Evolutionary conservation across 2,797 vertebrate species (phyloP).

Genomic region (Dipus sagitta): DNA sequence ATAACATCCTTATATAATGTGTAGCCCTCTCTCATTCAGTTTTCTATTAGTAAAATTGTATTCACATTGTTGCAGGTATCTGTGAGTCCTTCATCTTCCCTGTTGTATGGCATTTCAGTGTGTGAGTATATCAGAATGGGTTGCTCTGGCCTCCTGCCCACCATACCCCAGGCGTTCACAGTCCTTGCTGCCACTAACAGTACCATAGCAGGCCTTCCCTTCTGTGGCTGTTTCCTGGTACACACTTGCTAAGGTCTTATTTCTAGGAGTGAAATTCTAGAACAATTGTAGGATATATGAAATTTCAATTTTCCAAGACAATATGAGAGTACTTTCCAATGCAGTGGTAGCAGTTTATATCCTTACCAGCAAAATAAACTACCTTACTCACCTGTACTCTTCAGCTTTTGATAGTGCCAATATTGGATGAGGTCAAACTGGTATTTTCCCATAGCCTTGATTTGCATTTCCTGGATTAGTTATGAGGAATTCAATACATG

Average conservation of each 20-base stretch:
- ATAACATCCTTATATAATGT: no score
- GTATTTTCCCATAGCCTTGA: neutral
- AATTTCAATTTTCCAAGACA: neutral
- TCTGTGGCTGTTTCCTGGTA: neutral
- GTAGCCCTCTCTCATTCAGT: neutral
- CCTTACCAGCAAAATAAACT: neutral
- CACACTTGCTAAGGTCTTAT: neutral
- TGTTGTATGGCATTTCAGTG: neutral
- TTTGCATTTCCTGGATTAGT: slow-evolving; percentile 56
- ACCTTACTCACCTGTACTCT: neutral
- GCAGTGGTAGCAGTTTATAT: neutral
- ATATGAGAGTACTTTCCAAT: slow-evolving; percentile 21
- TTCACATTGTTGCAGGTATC: neutral
- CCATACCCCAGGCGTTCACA: neutral
- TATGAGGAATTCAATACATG: slow-evolving; percentile 50
- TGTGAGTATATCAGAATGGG: neutral
- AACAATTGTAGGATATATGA: neutral
- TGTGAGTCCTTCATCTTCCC: neutral
- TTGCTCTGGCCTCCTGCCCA: neutral
- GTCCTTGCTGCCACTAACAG: neutral
- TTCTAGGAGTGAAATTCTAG: neutral
- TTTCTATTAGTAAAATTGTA: neutral
- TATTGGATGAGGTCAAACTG: neutral
- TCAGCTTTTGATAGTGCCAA: neutral
- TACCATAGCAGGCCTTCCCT: neutral